A percentile compares a stretch with the other conserved stretches of the same genome.
phyloP scores from a whole-genome alignment of 2,888 invertebrate species.

The Polydrusus cervinus region DNA sequence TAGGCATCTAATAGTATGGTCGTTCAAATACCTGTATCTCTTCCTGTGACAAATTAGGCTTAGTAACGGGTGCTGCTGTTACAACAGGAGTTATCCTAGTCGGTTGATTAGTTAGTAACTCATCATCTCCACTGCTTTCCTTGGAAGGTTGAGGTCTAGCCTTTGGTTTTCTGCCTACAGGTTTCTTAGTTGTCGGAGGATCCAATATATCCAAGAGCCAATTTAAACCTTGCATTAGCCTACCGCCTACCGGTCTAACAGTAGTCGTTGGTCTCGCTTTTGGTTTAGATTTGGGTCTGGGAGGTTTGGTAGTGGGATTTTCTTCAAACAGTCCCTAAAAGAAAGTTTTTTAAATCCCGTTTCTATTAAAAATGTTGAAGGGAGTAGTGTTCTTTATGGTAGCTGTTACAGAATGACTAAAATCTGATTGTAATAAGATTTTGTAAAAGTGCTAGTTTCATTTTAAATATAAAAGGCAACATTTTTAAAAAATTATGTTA shows the following conservation, averaged over 20 bases:
- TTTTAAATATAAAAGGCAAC: too few species aligned
- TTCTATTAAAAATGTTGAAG: too few species aligned
- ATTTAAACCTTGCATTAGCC: conserved; percentile 68
- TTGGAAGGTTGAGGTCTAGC: conserved; percentile 58
- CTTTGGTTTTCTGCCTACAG: conserved; percentile 37
- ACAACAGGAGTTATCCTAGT: conserved; percentile 67
- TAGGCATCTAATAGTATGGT: too few species aligned
- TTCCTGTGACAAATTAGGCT: conserved; percentile 47
- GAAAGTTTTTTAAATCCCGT: background rate
- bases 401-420: too few species aligned
- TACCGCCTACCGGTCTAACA: conserved; percentile 70
- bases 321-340: conserved; percentile 61
- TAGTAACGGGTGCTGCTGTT: conserved; percentile 61
- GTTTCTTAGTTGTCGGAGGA: conserved; percentile 59
- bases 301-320: conserved; percentile 58
- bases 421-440: too few species aligned
- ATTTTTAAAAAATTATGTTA: too few species aligned
- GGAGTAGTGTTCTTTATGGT: too few species aligned
- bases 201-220: conserved; percentile 69
- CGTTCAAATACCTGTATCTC: conserved; percentile 45
- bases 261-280: conserved; percentile 66
- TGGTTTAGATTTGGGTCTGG: conserved; percentile 61
- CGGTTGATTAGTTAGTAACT: conserved; percentile 65
- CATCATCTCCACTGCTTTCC: conserved; percentile 57
- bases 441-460: too few species aligned